Evolutionary conservation across 2,888 invertebrate species (phyloP), one percentile per base, ranked within the genome.

Genomic region (Drosophila leonis): DNA sequence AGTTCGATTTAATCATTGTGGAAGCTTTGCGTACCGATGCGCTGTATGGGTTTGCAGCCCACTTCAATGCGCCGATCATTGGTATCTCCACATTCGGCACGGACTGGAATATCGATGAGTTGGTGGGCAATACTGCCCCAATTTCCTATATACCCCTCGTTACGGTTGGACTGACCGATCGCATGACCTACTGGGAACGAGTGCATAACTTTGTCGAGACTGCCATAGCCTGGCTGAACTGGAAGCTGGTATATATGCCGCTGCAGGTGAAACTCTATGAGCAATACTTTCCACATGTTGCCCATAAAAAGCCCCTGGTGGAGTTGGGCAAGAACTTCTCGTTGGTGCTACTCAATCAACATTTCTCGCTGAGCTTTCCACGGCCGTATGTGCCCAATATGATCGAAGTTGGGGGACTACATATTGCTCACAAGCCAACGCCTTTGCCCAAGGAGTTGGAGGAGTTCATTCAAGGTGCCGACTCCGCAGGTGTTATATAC

Each of bases 401-500:
- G 90, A 87, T 93, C 6, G 90, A 93, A 56, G 91, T 93, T 2
- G 92, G 93, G 0, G 93, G 92, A 1, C 75, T 93, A 60, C 92
- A 93, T 54, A 86, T 93, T 15, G 79, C 92, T 31, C 86, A 88
- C 8, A 82, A 81, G 35, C 74, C 80, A 1, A 79, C 83, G 0
- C 88, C 91, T 1, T 46, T 93, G 33, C 92, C 93, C 4, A 65
- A 64, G 39, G 90, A 92, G 46, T 82, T 93, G 10, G 84, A 92
- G 59, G 80, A 88, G 5, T 93, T 93, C 46, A 65, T 94, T 8
- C 92, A 93, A 64, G 90, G 90, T 2, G 92, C 93, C 1, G 84
- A 85, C 3, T 78, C 78, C 35, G 82, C 94, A 31, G 94, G 94
- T 6, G 93, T 92, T 0, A 91, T 94, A 4, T 93, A 93, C 70